A percentile compares a stretch with the other conserved stretches of the same genome.
Evolutionary conservation across 1,140 invertebrate genomes (phyloP).

Genomic region (Drosophila dunni): DNA sequence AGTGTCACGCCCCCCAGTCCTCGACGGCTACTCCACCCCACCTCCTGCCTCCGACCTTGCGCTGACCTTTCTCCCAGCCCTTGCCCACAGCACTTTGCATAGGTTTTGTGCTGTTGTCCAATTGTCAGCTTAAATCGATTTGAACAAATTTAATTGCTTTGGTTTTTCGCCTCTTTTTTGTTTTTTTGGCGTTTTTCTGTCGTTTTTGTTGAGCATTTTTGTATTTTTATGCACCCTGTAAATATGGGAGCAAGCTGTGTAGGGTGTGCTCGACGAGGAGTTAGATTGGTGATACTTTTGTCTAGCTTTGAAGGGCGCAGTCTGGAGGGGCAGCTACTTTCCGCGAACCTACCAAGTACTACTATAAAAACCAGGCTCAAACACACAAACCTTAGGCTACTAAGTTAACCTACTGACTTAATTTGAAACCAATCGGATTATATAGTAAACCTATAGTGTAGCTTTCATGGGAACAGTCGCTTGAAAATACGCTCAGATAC

Average conservation of each 20-base stretch:
- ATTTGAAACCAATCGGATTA: too few species aligned
- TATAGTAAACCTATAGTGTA: too few species aligned
- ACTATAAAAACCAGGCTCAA: too few species aligned
- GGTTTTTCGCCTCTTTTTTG: slow-evolving; percentile 35
- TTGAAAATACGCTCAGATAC: too few species aligned
- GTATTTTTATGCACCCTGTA: slow-evolving; percentile 16
- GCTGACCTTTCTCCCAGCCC: neutral
- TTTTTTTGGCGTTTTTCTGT: neutral
- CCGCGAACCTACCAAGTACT: too few species aligned
- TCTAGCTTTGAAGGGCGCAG: too few species aligned
- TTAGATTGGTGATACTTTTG: neutral
- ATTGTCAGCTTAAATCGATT: slow-evolving; percentile 78
- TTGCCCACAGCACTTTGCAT: slow-evolving; percentile 33
- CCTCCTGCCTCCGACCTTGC: neutral
- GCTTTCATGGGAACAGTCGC: too few species aligned
- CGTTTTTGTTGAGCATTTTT: slow-evolving; percentile 16
- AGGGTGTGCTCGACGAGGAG: neutral
- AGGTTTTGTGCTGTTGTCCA: slow-evolving; percentile 37
- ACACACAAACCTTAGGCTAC: too few species aligned
- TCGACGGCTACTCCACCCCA: neutral
- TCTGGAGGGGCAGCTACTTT: too few species aligned
- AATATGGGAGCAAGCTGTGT: neutral
- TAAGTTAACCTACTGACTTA: too few species aligned
- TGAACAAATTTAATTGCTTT: slow-evolving; percentile 79
- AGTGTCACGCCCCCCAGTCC: slow-evolving; percentile 45